A percentile compares a stretch with the other conserved stretches of the same genome.
phyloP scores from a whole-genome alignment of 2,797 vertebrate species.

The Meriones psammophilus region DNA sequence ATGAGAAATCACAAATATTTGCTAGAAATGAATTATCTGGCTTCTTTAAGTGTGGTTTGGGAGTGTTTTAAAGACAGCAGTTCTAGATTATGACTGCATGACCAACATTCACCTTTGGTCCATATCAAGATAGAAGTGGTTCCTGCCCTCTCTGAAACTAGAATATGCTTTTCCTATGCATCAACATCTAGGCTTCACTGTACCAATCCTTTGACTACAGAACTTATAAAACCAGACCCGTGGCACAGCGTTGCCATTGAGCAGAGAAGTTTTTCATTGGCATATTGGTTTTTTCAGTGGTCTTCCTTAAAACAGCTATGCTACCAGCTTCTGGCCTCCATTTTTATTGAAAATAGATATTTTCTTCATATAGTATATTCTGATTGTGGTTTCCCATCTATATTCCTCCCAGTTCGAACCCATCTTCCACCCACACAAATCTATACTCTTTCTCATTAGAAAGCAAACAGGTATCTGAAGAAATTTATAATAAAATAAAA shows the following conservation, averaged over 20 bases:
- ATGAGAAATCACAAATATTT: neutral
- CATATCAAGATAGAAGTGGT: neutral
- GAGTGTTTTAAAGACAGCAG: neutral
- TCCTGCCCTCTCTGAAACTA: neutral
- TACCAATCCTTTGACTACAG: neutral
- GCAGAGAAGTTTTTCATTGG: neutral
- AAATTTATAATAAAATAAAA: neutral
- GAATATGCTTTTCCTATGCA: neutral
- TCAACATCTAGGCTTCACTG: neutral
- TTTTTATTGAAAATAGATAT: neutral
- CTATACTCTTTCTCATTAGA: neutral
- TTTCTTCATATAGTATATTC: too few species aligned
- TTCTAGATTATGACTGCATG: too few species aligned
- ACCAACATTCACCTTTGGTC: neutral
- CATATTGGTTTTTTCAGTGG: neutral
- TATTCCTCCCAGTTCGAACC: neutral
- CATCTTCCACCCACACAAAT: neutral
- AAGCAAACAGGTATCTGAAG: neutral
- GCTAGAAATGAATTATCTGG: neutral
- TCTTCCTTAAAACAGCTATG: neutral
- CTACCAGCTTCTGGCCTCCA: neutral
- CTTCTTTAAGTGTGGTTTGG: neutral
- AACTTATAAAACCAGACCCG: neutral
- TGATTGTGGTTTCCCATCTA: neutral
- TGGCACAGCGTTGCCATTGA: neutral